Base-by-base conservation (phyloP, 2,888 invertebrate genomes). In the Tetropium fuscum region DNA sequence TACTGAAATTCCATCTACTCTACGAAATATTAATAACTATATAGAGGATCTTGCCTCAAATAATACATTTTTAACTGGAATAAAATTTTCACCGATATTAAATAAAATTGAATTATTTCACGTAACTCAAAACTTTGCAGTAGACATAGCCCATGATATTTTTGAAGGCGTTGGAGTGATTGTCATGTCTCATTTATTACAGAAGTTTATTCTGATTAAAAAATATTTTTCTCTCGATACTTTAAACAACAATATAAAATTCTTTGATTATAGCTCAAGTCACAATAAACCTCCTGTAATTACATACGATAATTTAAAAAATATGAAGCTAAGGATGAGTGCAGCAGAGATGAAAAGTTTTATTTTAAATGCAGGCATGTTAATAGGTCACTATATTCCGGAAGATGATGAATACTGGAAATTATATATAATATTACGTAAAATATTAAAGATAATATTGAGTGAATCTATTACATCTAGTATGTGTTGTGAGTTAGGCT, bases 331-430 rank as follows among this genome's bases (percentile, higher is more conserved):
- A 6, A 62, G 41, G 54, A 62, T 64, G 62, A 57, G 53, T 32
- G 53, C 56, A 25, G 36, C 62, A 8, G 64, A 64, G 56, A 59
- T 59, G 49, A 59, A 55, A 36, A 27, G 36, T n/a, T 61, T 64
- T 48, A 30, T 62, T 44, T 32, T 63, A 10, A 34, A 43, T 48
- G 36, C 34, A 18, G 59, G 53, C 6, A 22, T 63, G 27, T 13
- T 63, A 27, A 41, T 63, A 53, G 59, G 56, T 11, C 7, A 56
- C 25, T 20, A 53, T 7, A 36, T 63, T 47, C 59, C 59, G 5
- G 15, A 19, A 45, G 20, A 13, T 10, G 60, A 63, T 44, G 20
- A 25, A 19, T 53, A 40, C 38, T 63, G 59, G 63, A 3, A 38
- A 32, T 10, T 60, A n/a, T 63, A 63, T 53, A 53, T 56, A 19